Evolutionary conservation across 2,888 invertebrate species (phyloP), one percentile per base, ranked within the genome.

Genomic region (Caenorhabditis sulstoni): DNA sequence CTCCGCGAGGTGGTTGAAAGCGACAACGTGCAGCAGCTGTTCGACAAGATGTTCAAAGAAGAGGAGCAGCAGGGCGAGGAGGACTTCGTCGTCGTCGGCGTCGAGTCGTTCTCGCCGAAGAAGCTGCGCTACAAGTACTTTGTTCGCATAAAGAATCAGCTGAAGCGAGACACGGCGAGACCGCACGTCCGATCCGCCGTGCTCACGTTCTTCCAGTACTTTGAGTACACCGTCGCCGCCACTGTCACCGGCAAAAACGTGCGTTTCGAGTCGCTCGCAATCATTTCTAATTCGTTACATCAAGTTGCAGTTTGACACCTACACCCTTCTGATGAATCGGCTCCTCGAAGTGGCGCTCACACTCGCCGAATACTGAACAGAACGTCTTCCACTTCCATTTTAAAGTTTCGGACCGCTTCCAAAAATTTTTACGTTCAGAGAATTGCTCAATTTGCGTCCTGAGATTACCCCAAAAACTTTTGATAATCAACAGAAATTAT

Each of bases 1-100:
- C 41, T 64, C 7, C 9, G 44, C 9, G 64, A 52, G 20, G 50
- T 44, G 14, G 23, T 52, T 0, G 37, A 41, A 8, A 22, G 37
- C n/a, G 29, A 35, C 41, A 52, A 52, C 23, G 16, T 64, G 1
- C 22, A 52, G n/a, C 23, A 59, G 11, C 41, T 68, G 18, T 37
- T 68, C 35, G 59, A 59, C 18, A 53, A 52, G 23, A 68, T 68
- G 68, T 61, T 59, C 50, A 16, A 18, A 49, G 49, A 35, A 4
- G 57, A 50, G 3, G 44, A 61, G 9, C 41, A 61, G 23, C 39
- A 64, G 22, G 49, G 41, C n/a, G 41, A 39, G 14, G 29, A 44
- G 20, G 37, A 59, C 8, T 37, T 37, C 11, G 39, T 45, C 16
- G 44, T 68, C 14, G 35, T 59, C 35, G 53, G 59, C 22, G 53